Percentiles rank a stretch among this genome's conserved stretches.
Evolutionary conservation across 1,140 invertebrate species (phyloP).

Genomic region (Agrilus planipennis): DNA sequence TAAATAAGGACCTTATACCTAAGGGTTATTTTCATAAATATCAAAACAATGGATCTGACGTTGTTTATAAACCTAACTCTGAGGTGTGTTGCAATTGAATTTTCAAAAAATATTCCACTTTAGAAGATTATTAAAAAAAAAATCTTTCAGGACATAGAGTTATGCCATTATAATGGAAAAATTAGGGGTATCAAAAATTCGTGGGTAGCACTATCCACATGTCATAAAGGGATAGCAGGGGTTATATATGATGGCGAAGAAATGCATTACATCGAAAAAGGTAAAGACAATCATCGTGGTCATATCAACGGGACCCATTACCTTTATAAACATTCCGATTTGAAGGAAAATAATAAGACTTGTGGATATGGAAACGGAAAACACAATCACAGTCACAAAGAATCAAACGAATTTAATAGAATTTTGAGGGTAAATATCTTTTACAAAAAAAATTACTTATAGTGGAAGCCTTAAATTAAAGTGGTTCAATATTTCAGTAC

Average conservation of each 20-base stretch:
- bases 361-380: slow-evolving; percentile 48
- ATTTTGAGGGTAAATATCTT: slow-evolving; percentile 36
- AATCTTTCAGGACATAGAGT: slow-evolving; percentile 27
- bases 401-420: slow-evolving; percentile 36
- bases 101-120: not conserved
- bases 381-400: slow-evolving; percentile 13
- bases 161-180: slow-evolving; percentile 76
- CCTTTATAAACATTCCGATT: slow-evolving; percentile 57
- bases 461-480: not conserved
- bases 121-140: not conserved
- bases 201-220: slow-evolving; percentile 79
- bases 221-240: slow-evolving; percentile 62
- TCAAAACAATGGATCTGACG: slow-evolving; percentile 53
- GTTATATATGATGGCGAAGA: slow-evolving; percentile 68
- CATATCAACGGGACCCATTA: slow-evolving; percentile 41
- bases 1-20: slow-evolving; percentile 66
- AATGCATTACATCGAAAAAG: slow-evolving; percentile 60
- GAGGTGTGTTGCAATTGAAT: slow-evolving; percentile 39
- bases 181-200: slow-evolving; percentile 58
- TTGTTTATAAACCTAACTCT: slow-evolving; percentile 46
- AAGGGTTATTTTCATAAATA: slow-evolving; percentile 59
- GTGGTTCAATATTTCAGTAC: slow-evolving; percentile 38
- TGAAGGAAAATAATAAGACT: slow-evolving; percentile 47
- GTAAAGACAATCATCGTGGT: slow-evolving; percentile 17
- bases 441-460: slow-evolving; percentile 5